Evolutionary conservation across 2,888 invertebrate genomes (phyloP), one percentile per base, ranked within the genome.

Genomic region (Netelia virgata): DNA sequence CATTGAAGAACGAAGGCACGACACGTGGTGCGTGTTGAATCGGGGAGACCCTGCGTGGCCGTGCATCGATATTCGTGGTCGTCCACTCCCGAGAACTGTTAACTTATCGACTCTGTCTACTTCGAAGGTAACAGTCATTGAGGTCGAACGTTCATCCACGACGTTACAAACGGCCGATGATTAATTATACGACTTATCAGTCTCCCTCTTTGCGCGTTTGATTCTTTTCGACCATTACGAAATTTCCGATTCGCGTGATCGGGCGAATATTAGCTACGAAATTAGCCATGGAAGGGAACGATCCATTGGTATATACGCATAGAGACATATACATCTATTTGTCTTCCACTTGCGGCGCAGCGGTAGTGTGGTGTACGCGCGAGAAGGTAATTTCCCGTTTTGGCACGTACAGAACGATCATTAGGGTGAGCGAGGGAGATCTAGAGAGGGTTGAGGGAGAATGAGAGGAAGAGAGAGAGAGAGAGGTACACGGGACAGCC

Each of bases 331-430:
- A 72, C 64, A 70, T 78, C 78, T 82, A 75, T 84, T 84, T 84
- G 73, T 84, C 78, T 84, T 78, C 28, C 28, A 61, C 59, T 84
- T 57, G 63, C 55, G 64, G 57, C 63, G n/a, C 6, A 66, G 63
- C 41, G 9, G 10, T 70, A 70, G 28, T 47, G 82, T 55, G 74
- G 36, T 61, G 59, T 74, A 75, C 78, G 74, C 77, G 81, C 82
- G 78, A 84, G 82, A 82, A 80, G 77, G 88, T 86, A 86, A 88
- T 88, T 72, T 87, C 86, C 77, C 87, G 87, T 91, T 91, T 91
- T 89, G 88, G 88, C 91, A 91, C 91, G 91, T 91, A 90, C 88
- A 81, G 82, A 82, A 84, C 87, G 88, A 90, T 90, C 89, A 90
- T 87, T 87, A 88, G 78, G 82, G 87, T 82, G 83, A 74, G 86